Percentiles rank a stretch among this genome's conserved stretches.
phyloP scores from a whole-genome alignment of 2,797 vertebrate species.

The Lindbergichthys nudifrons region DNA sequence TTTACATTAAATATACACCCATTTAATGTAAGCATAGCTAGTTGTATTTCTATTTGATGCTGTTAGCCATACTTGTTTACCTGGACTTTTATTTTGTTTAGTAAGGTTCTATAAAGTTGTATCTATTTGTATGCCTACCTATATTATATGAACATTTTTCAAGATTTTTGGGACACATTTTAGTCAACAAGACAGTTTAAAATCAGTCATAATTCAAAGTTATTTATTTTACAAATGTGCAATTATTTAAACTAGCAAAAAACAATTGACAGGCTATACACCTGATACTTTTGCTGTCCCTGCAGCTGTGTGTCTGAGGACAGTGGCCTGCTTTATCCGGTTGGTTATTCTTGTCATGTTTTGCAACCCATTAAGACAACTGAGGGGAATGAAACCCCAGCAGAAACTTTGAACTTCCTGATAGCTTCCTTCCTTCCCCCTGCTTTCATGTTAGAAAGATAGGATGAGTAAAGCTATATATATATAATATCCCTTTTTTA shows the following conservation, averaged over 20 bases:
- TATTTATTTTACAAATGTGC: background rate
- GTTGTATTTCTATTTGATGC: background rate
- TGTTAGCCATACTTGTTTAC: background rate
- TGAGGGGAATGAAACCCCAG: background rate
- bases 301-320: background rate
- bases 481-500: conserved; percentile 25
- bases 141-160: background rate
- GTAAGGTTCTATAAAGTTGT: background rate
- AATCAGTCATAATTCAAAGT: background rate
- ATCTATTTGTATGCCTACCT: background rate
- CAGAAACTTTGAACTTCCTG: conserved; percentile 36
- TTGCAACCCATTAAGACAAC: background rate
- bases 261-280: background rate
- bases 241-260: background rate
- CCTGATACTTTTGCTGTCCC: background rate
- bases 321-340: background rate
- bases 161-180: background rate
- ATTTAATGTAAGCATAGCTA: background rate
- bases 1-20: background rate
- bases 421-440: conserved; percentile 60
- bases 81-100: background rate
- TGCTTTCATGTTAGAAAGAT: conserved; percentile 47
- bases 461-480: conserved; percentile 24
- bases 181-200: background rate
- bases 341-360: background rate